Conservation (phyloP, 2,797 vertebrate genomes). For the Molossus molossus region DNA sequence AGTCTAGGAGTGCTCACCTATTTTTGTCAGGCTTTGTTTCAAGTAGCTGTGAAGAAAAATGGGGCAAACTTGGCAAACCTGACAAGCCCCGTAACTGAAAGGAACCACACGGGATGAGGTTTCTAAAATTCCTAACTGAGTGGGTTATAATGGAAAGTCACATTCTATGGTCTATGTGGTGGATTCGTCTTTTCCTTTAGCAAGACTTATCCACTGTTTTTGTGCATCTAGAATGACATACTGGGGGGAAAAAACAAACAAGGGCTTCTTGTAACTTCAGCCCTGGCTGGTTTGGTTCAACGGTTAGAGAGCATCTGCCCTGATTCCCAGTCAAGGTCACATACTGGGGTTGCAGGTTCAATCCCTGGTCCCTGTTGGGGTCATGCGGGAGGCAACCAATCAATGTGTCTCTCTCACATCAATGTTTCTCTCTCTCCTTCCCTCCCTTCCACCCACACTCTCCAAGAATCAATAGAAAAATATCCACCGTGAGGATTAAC, state of each 20-base stretch:
- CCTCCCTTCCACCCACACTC: no score
- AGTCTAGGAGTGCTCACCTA: neutral
- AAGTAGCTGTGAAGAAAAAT: neutral
- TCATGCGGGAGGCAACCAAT: no score
- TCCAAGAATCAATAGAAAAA: no score
- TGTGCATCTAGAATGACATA: neutral
- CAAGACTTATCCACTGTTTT: neutral
- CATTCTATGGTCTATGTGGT: neutral
- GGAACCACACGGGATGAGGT: neutral
- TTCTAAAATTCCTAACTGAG: neutral
- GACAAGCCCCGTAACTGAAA: neutral
- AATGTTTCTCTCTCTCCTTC: no score
- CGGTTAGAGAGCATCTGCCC: no score
- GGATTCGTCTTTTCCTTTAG: neutral
- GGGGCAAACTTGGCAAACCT: neutral
- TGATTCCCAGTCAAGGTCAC: no score
- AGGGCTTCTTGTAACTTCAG: no score
- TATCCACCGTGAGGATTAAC: no score
- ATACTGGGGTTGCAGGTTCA: no score
- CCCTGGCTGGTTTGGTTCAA: no score
- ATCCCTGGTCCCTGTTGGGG: no score
- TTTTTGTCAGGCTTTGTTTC: neutral
- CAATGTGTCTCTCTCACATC: no score
- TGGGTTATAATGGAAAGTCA: neutral
- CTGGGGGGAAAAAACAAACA: neutral